A percentile compares a stretch with the other conserved stretches of the same genome.
Evolutionary conservation across 2,113 vertebrate species (phyloP).

Genomic region (Psephotus haematonotus): DNA sequence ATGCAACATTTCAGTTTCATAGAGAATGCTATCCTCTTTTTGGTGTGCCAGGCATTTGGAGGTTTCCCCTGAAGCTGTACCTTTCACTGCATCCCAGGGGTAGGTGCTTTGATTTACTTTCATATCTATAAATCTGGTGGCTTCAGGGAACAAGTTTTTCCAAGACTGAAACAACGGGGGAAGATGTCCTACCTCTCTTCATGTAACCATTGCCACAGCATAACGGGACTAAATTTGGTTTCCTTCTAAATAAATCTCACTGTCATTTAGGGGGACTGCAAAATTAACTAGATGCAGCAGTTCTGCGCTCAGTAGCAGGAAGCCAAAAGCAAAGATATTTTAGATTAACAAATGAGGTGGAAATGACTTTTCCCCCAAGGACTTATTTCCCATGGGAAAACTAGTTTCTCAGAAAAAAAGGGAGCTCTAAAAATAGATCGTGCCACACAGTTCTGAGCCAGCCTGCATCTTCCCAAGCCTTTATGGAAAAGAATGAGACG

Average conservation of each 20-base stretch:
- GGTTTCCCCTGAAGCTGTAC: not conserved
- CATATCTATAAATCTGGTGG: not conserved
- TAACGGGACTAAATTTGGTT: slow-evolving; percentile 66
- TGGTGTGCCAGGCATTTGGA: not conserved
- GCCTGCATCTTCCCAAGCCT: not conserved
- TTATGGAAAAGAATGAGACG: not conserved
- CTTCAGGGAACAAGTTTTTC: not conserved
- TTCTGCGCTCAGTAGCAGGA: slow-evolving; percentile 18
- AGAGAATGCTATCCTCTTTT: not conserved
- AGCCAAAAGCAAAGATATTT: slow-evolving; percentile 68
- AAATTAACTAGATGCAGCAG: slow-evolving; percentile 67
- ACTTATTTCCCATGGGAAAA: slow-evolving; percentile 49
- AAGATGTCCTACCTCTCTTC: not conserved
- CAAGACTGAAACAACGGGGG: not conserved
- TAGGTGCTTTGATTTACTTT: not conserved
- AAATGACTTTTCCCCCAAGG: slow-evolving; percentile 54
- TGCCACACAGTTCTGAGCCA: slow-evolving; percentile 3
- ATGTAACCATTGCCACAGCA: slow-evolving; percentile 11
- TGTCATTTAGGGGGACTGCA: slow-evolving; percentile 41
- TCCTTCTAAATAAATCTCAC: slow-evolving; percentile 55
- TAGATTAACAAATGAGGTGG: slow-evolving; percentile 60
- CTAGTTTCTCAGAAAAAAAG: not conserved
- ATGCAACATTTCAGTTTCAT: not conserved
- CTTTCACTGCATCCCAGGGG: not conserved
- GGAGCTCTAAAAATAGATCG: slow-evolving; percentile 28